phyloP scores from a whole-genome alignment of 2,113 vertebrate genomes.

The Heterotis niloticus region DNA sequence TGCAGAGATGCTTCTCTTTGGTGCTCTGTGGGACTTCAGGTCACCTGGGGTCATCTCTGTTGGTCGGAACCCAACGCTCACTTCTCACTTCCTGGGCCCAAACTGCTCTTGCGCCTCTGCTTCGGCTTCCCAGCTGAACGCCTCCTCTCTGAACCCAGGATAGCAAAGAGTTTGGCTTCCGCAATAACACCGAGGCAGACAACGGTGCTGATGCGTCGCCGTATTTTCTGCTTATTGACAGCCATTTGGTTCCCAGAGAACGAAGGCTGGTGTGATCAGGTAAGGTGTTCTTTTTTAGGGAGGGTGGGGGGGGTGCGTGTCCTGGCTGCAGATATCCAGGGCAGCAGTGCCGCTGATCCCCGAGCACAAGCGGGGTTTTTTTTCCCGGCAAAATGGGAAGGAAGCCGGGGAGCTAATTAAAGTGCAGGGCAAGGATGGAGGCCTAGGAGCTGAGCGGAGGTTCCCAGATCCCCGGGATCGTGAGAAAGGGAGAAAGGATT shows the following conservation, averaged over 20 bases:
- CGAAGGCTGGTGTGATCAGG: not conserved
- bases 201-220: not conserved
- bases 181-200: not conserved
- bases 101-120: too few species aligned
- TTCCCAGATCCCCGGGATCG: conserved; percentile 60
- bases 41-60: too few species aligned
- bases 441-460: conserved; percentile 27
- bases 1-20: not conserved
- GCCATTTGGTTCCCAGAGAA: not conserved
- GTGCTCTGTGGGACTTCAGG: too few species aligned
- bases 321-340: not conserved
- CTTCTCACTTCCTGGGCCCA: too few species aligned
- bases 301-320: not conserved
- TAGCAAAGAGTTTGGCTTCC: not conserved
- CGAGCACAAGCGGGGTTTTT: not conserved
- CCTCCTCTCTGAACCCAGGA: not conserved
- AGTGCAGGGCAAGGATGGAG: conserved; percentile 23
- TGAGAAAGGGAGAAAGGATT: conserved; percentile 65
- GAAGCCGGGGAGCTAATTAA: conserved; percentile 9
- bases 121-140: too few species aligned
- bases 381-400: not conserved
- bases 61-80: too few species aligned
- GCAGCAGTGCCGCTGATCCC: not conserved
- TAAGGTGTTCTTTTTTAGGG: not conserved
- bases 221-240: not conserved